These are phyloP conservation scores for Blera fallax DNA, from an alignment of 2,888 invertebrate genomes.

Conservation along the genomic window DNA sequence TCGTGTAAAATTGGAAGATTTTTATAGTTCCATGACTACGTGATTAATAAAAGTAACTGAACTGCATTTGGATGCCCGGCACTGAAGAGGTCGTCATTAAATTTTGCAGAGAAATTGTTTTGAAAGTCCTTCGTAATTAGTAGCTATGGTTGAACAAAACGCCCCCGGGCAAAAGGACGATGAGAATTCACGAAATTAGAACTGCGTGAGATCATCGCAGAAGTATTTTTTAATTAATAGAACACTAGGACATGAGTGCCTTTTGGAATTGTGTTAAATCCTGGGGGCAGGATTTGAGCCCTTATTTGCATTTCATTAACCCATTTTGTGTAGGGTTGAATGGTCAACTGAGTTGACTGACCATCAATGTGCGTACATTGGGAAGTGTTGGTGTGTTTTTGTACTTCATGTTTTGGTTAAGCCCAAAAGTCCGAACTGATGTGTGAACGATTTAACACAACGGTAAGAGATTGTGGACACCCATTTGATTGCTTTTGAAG, in stretches of 20 bases:
- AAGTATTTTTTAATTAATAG: constrained; percentile 70
- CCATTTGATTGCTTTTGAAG: constrained; percentile 22
- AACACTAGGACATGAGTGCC: constrained; percentile 1
- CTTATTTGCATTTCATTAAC: constrained; percentile 64
- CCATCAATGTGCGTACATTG: not conserved
- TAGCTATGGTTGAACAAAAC: constrained; percentile 4
- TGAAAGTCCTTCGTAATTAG: constrained; percentile 32
- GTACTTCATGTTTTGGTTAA: not conserved
- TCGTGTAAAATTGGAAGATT: constrained; percentile 35
- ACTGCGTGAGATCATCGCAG: constrained; percentile 54
- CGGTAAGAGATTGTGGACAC: not conserved
- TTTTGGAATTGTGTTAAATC: not conserved
- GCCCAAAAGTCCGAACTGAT: not conserved
- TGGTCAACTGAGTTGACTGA: not conserved
- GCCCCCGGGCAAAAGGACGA: not conserved
- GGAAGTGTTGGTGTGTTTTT: not conserved
- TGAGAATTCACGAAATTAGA: constrained; percentile 9
- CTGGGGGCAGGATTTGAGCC: constrained; percentile 14
- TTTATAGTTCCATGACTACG: constrained; percentile 57
- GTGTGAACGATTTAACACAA: constrained; percentile 13
- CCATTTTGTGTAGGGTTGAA: constrained; percentile 11
- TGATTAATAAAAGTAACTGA: constrained; percentile 60
- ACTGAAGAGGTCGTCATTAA: not conserved
- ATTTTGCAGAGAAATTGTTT: constrained; percentile 26
- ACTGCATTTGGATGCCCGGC: constrained; percentile 18